Base-by-base conservation (phyloP, 2,888 invertebrate species). In the Ischnus inquisitorius region DNA sequence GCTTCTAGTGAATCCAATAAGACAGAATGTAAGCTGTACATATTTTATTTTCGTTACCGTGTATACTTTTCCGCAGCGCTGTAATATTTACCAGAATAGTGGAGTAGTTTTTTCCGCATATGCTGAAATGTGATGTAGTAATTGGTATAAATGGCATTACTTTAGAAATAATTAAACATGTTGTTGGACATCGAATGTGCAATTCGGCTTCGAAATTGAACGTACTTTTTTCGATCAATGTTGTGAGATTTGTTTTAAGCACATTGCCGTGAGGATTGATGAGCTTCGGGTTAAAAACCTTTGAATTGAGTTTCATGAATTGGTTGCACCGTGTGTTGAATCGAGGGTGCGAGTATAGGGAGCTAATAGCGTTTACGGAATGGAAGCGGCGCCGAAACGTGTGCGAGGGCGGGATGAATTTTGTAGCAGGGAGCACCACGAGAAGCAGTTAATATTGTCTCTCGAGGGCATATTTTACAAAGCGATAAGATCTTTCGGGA, bases 391-490 rank as follows among this genome's bases (percentile, higher is more conserved):
- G 79, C 76, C 81, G 82, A 74, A 82, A 82, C 74, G 80, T 82
- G 84, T 85, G 85, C 79, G 79, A 85, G 83, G 80, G 85, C 82
- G 85, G 83, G 75, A 77, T 57, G 57, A 80, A 82, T 85, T 83
- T 82, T 75, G 81, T 72, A 76, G 69, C 57, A 62, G 65, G 57
- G 76, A 79, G 92, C 91, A 91, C 89, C 77, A 67, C 83, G 83
- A 82, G 89, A 89, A 91, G 93, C 92, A 93, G 93, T 93, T 93
- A 93, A 93, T 93, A 93, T 93, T 92, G 92, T 92, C 91, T 91
- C 91, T 89, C 88, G 89, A 86, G 91, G 92, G 92, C 91, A 93
- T 93, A 93, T 93, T 93, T 93, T 92, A 93, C 90, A 84, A 87
- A 89, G 87, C 91, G 93, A 93, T 93, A 93, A 91, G 88, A 93